These are phyloP conservation scores for Ormyrus labotus DNA, from an alignment of 2,888 invertebrate genomes.

Conservation along the genomic window DNA sequence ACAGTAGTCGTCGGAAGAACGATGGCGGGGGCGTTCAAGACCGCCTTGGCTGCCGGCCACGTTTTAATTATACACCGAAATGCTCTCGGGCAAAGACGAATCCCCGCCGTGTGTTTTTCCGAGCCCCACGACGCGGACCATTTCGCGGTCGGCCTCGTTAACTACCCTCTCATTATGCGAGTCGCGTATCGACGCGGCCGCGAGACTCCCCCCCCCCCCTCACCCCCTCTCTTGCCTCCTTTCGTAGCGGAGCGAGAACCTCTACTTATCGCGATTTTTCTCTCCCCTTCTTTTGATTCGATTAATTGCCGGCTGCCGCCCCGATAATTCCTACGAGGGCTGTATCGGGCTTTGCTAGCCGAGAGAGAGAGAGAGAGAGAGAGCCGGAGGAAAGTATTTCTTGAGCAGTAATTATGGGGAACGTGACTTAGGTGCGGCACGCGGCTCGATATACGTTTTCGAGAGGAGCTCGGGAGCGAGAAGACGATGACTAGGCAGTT, in stretches of 20 bases:
- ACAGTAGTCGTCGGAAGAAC: neutral
- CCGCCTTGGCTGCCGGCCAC: conserved; percentile 32
- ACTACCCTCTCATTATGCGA: conserved; percentile 60
- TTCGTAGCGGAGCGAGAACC: no score
- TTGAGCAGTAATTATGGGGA: neutral
- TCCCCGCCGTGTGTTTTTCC: neutral
- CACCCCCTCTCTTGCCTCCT: no score
- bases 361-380: no score
- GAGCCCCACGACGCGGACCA: no score
- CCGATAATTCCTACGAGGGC: neutral
- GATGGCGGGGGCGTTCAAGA: neutral
- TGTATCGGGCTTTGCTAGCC: no score
- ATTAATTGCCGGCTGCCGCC: conserved; percentile 2
- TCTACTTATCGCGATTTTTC: no score
- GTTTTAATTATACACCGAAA: conserved; percentile 43
- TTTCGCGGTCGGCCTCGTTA: conserved; percentile 51
- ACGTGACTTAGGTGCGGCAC: no score
- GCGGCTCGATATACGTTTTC: no score
- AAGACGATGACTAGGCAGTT: no score
- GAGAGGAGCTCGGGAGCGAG: no score
- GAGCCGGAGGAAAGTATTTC: neutral
- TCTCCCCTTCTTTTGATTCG: conserved; percentile 16
- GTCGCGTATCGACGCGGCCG: conserved; percentile 46
- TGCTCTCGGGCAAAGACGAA: conserved; percentile 23
- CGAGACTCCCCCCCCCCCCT: no score